Evolutionary conservation across 2,888 invertebrate species (phyloP).

Genomic region (Crossocerus cetratus): DNA sequence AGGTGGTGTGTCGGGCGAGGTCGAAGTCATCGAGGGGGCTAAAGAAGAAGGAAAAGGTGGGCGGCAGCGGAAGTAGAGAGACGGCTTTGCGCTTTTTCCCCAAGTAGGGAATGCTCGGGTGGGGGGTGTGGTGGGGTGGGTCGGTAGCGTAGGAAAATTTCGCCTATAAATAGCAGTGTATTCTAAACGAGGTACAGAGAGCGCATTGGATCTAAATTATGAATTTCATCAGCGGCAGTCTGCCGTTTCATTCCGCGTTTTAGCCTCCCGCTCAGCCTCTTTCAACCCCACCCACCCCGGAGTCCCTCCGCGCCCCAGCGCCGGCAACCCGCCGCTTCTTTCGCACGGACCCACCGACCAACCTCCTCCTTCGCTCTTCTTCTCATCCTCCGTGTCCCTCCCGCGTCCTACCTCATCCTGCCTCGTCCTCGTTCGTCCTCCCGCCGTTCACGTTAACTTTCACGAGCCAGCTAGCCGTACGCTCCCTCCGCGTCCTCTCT

Average conservation of each 20-base stretch:
- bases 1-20: neutral
- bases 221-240: conserved; percentile 77
- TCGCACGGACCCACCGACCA: conserved; percentile 33
- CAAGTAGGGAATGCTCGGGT: conserved; percentile 17
- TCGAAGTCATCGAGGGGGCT: conserved; percentile 7
- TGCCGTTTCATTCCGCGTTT: conserved; percentile 76
- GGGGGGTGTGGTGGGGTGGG: conserved; percentile 43
- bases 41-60: conserved; percentile 12
- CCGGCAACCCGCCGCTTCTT: conserved; percentile 15
- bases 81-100: conserved; percentile 34
- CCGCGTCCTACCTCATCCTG: conserved; percentile 29
- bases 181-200: conserved; percentile 77
- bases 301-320: conserved; percentile 27
- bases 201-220: conserved; percentile 78
- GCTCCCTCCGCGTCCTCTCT: conserved; percentile 9
- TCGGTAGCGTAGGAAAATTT: conserved; percentile 75
- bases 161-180: conserved; percentile 77
- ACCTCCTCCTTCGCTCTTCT: conserved; percentile 29
- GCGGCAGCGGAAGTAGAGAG: conserved; percentile 21
- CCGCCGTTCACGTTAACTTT: conserved; percentile 47
- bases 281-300: conserved; percentile 39
- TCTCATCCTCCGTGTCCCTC: conserved; percentile 26
- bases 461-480: conserved; percentile 48
- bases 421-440: conserved; percentile 36
- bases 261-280: conserved; percentile 57